Base-by-base conservation (phyloP, 2,888 invertebrate genomes). In the Acrocyrtus sp. region DNA sequence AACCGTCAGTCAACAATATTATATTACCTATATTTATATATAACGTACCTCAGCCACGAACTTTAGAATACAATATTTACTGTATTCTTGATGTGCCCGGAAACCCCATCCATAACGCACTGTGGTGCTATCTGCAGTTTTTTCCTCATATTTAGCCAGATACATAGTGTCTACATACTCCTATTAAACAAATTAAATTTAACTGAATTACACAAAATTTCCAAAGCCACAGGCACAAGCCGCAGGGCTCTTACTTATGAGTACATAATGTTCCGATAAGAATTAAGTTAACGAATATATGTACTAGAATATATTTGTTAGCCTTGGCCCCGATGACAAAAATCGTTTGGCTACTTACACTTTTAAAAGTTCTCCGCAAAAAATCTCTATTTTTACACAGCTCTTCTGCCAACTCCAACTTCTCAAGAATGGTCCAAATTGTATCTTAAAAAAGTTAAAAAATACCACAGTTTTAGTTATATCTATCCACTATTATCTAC, bases 91-190 rank as follows among this genome's bases (percentile, higher is more conserved):
- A 3, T 72, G 34, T 19, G 72, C 65, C 15, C 72, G 45, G 15
- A 72, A 22, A 1, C 72, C 72, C 72, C 65, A 72, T 4, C 51
- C 24, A 26, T 72, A 72, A 1, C 45, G 53, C 26, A 17, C 34
- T 1, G 19, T n/a, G 12, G 12, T 24, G 12, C 45, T 39, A 10
- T 57, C 58, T 6, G 21, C 17, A 8, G 27, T n/a, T 34, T 66
- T 65, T 26, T 27, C 27, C 24, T 72, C 72, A 3, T 17, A 4
- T 41, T 53, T 54, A 1, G 41, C 5, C 1, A 65, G 17, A 43
- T 72, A 72, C 53, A 72, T 19, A 3, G 45, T 2, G 34, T 72
- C 72, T 1, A 66, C 60, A 17, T 54, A 66, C 39, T 72, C 65
- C 72, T 72, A 22, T 8, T n/a, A 45, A 45, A 12, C 6, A 45